phyloP scores from a whole-genome alignment of 2,888 invertebrate species.

The Pammene fasciana region DNA sequence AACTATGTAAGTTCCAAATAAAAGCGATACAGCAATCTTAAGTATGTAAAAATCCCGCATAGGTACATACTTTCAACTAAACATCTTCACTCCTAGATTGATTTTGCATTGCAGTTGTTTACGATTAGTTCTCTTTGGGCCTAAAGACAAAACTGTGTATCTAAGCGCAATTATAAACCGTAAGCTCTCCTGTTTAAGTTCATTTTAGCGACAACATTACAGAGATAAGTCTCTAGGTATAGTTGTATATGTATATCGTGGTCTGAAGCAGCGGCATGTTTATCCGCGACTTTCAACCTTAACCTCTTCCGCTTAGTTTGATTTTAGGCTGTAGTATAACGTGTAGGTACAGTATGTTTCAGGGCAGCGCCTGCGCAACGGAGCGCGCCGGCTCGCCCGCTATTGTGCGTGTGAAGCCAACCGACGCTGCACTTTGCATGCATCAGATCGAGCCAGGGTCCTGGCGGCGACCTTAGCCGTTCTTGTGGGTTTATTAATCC shows the following conservation, averaged over 20 bases:
- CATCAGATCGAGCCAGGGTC: slow-evolving; percentile 57
- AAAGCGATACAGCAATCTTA: too few species aligned
- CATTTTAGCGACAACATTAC: not conserved
- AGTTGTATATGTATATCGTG: not conserved
- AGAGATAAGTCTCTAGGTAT: not conserved
- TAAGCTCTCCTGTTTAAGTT: not conserved
- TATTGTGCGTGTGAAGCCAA: slow-evolving; percentile 76
- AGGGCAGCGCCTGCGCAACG: slow-evolving; percentile 61
- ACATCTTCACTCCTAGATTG: not conserved
- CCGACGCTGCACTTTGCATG: slow-evolving; percentile 73
- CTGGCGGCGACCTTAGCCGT: slow-evolving; percentile 36
- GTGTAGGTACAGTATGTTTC: slow-evolving; percentile 46
- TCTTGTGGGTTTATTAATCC: not conserved
- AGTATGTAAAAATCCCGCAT: too few species aligned
- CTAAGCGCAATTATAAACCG: not conserved
- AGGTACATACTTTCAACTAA: too few species aligned
- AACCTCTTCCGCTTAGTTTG: not conserved
- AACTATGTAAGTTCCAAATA: not conserved
- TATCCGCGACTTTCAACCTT: not conserved
- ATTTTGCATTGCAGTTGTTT: not conserved
- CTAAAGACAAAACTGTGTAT: not conserved
- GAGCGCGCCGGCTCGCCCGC: slow-evolving; percentile 75
- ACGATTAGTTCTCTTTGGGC: not conserved
- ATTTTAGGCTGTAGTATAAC: not conserved
- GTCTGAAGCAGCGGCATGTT: not conserved